Evolutionary conservation across 2,113 vertebrate genomes (phyloP).

Genomic region (Chaenocephalus aceratus): DNA sequence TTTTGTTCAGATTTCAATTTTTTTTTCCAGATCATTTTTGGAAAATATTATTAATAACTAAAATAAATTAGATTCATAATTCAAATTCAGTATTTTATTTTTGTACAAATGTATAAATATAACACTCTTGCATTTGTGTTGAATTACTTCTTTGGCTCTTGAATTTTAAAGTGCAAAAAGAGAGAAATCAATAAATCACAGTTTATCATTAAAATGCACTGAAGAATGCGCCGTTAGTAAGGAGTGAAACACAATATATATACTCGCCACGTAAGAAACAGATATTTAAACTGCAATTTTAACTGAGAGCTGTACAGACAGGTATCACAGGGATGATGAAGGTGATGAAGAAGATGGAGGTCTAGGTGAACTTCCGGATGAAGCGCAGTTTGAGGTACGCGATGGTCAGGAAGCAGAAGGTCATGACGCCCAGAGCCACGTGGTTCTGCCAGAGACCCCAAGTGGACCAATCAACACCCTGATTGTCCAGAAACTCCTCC

Average conservation of each 20-base stretch:
- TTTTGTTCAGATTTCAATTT: too few relatives aligned
- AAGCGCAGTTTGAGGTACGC: slow-evolving; percentile 90
- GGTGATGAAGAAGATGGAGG: background rate
- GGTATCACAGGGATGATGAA: background rate
- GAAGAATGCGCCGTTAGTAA: background rate
- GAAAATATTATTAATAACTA: too few relatives aligned
- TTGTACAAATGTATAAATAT: slow-evolving; percentile 38
- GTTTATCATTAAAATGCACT: background rate
- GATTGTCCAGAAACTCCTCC: slow-evolving; percentile 78
- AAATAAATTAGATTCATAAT: background rate
- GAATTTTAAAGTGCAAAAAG: slow-evolving; percentile 25
- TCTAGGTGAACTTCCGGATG: slow-evolving; percentile 92
- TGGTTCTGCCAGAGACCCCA: slow-evolving; percentile 95
- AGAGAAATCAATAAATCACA: background rate
- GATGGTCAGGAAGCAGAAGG: slow-evolving; percentile 85
- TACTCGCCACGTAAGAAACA: too few relatives aligned
- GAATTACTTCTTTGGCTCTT: too few relatives aligned
- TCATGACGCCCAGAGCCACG: slow-evolving; percentile 88
- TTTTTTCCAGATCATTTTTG: too few relatives aligned
- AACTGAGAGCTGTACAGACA: too few relatives aligned
- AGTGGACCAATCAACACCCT: slow-evolving; percentile 84
- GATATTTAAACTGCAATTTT: too few relatives aligned
- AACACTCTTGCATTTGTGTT: background rate
- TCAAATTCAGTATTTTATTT: slow-evolving; percentile 30
- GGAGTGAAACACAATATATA: background rate